Percentiles rank a stretch among this genome's conserved stretches.
Evolutionary conservation across 2,888 invertebrate genomes (phyloP).

Genomic region (Lithophane semibrunnea): DNA sequence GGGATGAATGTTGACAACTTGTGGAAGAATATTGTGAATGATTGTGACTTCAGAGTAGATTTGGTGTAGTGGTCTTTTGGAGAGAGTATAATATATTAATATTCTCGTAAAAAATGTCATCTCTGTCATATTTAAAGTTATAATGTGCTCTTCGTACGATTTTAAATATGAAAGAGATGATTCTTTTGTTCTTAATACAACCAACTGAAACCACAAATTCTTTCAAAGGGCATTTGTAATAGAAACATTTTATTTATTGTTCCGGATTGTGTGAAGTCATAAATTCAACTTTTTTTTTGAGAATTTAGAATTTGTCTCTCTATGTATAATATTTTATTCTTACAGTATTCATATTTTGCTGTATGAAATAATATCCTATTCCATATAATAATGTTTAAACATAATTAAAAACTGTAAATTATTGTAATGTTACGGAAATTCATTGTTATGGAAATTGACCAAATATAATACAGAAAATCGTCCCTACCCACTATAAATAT

Average conservation of each 20-base stretch:
- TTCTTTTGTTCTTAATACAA: neutral
- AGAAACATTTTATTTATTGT: conserved; percentile 1
- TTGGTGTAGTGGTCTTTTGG: neutral
- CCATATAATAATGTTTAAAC: neutral
- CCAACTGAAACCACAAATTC: neutral
- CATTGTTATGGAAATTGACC: neutral
- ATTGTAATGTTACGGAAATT: neutral
- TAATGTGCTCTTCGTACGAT: neutral
- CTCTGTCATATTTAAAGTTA: neutral
- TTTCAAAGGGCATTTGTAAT: neutral
- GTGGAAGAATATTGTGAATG: neutral
- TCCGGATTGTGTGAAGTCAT: neutral
- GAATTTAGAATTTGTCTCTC: neutral
- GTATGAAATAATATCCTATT: neutral
- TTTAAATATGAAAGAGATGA: neutral
- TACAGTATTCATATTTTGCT: neutral
- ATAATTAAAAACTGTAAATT: neutral
- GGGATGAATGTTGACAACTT: conserved; percentile 28
- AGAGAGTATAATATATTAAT: neutral
- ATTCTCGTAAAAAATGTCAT: neutral
- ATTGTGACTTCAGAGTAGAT: neutral
- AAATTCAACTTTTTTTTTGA: neutral
- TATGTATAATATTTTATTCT: neutral
- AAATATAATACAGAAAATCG: too few species aligned
- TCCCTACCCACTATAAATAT: too few species aligned